phyloP scores from a whole-genome alignment of 2,113 vertebrate species.

The Phrynocephalus versicolor region DNA sequence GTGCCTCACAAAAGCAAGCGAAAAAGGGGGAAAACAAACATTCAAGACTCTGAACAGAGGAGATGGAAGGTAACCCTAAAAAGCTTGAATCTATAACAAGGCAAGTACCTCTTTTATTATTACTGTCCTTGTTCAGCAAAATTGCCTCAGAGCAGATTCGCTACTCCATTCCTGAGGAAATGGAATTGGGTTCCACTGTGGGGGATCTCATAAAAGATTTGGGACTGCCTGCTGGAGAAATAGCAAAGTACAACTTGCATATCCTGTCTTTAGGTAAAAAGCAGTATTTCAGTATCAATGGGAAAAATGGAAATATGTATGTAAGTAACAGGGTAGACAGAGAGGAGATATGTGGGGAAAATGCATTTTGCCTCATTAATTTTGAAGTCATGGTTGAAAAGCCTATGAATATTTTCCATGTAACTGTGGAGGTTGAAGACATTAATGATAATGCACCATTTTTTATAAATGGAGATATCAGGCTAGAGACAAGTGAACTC shows the following conservation, averaged over 20 bases:
- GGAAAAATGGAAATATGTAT: conserved; percentile 72
- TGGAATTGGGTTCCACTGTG: conserved; percentile 68
- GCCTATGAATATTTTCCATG: conserved; percentile 71
- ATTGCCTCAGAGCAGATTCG: conserved; percentile 62
- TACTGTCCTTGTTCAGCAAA: neutral
- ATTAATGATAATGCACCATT: conserved; percentile 78
- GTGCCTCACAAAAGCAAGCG: neutral
- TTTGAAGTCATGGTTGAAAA: conserved; percentile 75
- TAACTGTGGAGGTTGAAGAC: conserved; percentile 78
- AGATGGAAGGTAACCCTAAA: neutral
- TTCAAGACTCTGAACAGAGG: neutral
- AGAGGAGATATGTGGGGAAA: conserved; percentile 75
- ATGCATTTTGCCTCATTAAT: conserved; percentile 67
- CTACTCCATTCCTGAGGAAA: conserved; percentile 75
- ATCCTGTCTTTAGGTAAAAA: conserved; percentile 76
- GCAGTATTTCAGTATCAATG: conserved; percentile 76
- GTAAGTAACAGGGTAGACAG: conserved; percentile 78
- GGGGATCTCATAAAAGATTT: conserved; percentile 75
- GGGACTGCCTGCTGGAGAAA: conserved; percentile 64
- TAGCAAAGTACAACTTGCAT: conserved; percentile 69
- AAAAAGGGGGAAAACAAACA: no score
- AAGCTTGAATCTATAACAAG: conserved; percentile 1
- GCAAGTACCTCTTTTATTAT: conserved; percentile 23
- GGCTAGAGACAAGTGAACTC: conserved; percentile 70
- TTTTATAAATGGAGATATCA: conserved; percentile 64